These are phyloP conservation scores for Polyommatus icarus DNA, from an alignment of 2,888 invertebrate species.

Conservation along the genomic window DNA sequence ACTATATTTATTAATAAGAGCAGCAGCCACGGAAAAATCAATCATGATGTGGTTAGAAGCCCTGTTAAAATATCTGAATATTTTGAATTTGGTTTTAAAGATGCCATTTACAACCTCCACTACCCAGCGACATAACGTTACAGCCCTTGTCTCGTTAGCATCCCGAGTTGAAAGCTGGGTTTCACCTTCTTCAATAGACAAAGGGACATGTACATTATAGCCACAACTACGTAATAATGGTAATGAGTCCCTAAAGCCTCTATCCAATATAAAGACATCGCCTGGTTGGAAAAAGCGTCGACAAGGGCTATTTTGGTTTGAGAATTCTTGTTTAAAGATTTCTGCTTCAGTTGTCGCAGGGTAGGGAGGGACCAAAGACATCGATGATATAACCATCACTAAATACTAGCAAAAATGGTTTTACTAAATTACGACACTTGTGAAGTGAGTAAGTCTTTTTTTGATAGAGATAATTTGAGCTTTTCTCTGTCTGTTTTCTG, in stretches of 20 bases:
- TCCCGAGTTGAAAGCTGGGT: not conserved
- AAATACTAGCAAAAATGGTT: not conserved
- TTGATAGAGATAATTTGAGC: not conserved
- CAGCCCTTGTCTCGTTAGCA: not conserved
- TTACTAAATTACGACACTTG: not conserved
- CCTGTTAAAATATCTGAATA: not conserved
- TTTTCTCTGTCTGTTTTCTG: not conserved
- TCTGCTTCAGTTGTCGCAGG: not conserved
- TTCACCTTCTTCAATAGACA: constrained; percentile 10
- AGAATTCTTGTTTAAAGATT: not conserved
- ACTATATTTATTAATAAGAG: no score
- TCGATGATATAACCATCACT: not conserved
- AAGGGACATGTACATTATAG: not conserved
- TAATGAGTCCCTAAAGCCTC: not conserved
- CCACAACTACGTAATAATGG: not conserved
- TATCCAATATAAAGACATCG: not conserved
- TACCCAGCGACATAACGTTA: not conserved
- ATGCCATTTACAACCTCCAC: not conserved
- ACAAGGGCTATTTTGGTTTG: not conserved
- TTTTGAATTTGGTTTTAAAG: not conserved
- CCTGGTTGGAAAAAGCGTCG: not conserved
- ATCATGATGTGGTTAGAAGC: not conserved
- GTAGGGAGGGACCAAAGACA: constrained; percentile 3
- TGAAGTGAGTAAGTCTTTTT: not conserved
- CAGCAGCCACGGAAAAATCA: not conserved